Evolutionary conservation across 2,113 vertebrate genomes (phyloP), one percentile per base, ranked within the genome.

Genomic region (Ochotona curzoniae): DNA sequence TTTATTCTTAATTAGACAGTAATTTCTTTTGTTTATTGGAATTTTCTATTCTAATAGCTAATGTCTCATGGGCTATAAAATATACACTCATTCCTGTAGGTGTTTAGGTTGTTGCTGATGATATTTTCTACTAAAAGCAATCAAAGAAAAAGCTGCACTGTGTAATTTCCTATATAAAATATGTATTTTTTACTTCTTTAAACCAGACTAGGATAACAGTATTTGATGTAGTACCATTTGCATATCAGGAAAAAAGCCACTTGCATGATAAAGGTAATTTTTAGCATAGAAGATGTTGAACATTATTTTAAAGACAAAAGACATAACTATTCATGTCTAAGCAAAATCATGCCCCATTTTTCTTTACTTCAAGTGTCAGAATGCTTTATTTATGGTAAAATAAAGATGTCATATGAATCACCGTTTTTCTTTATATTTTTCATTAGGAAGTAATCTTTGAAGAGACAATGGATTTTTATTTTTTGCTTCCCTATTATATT

Each of bases 41-140:
- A 87, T 87, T 87, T 30, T 88, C 92, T 83, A 8, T 81, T 64
- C 90, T 70, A 87, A 78, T 93, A 85, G 32, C 32, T 83, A 83
- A 88, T 76, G 30, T 57, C 88, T 94, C 51, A 89, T 79, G 69
- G 67, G 17, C n/a, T 90, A 85, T 83, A 79, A 90, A 95, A 90
- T 60, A 57, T 49, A 35, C 38, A n/a, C n/a, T n/a, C n/a, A 84
- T 78, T 96, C 90, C 70, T 84, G 21, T 67, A 93, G 87, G 35
- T 64, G 84, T n/a, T 89, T 78, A 96, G 20, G 14, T 92, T 81
- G 54, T 76, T 93, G 35, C 25, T 83, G n/a, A 76, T 91, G n/a
- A n/a, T n/a, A n/a, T 94, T 95, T 89, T 87, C 57, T 91, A 61
- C 28, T 66, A 95, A 66, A 14, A 64, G 30, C 25, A 49, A 70